A percentile compares a stretch with the other conserved stretches of the same genome.
phyloP scores from a whole-genome alignment of 1,140 invertebrate genomes.

The Diachasma alloeum region DNA sequence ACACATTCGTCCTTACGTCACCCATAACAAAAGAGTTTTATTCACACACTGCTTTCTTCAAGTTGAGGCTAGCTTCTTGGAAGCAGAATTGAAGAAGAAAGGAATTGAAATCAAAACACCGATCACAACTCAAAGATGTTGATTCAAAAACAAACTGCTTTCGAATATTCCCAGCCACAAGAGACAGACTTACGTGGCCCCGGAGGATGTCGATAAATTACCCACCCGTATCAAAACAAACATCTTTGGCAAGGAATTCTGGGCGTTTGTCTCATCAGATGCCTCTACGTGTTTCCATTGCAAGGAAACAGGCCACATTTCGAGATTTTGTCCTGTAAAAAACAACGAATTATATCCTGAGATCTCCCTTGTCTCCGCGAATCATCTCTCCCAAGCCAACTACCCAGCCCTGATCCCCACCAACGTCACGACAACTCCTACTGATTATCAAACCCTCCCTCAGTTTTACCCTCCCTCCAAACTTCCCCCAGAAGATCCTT shows the following conservation, averaged over 20 bases:
- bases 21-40: background rate
- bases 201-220: background rate
- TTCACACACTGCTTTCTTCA: background rate
- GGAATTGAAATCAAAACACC: background rate
- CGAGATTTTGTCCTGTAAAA: background rate
- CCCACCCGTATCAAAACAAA: background rate
- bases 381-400: too few species aligned
- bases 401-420: too few species aligned
- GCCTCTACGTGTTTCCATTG: background rate
- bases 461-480: too few species aligned
- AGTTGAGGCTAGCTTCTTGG: background rate
- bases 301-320: background rate
- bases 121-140: background rate
- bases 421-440: too few species aligned
- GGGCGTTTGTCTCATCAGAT: background rate
- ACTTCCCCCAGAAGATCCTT: too few species aligned
- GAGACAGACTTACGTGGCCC: background rate
- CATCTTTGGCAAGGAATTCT: background rate
- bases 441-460: too few species aligned
- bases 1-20: conserved; percentile 1
- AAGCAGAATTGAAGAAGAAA: background rate
- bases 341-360: too few species aligned
- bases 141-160: background rate
- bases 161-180: background rate
- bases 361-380: too few species aligned